Percentiles rank a stretch among this genome's conserved stretches.
Conservation (phyloP, 2,888 invertebrate genomes). For the Mamestra brassicae region DNA sequence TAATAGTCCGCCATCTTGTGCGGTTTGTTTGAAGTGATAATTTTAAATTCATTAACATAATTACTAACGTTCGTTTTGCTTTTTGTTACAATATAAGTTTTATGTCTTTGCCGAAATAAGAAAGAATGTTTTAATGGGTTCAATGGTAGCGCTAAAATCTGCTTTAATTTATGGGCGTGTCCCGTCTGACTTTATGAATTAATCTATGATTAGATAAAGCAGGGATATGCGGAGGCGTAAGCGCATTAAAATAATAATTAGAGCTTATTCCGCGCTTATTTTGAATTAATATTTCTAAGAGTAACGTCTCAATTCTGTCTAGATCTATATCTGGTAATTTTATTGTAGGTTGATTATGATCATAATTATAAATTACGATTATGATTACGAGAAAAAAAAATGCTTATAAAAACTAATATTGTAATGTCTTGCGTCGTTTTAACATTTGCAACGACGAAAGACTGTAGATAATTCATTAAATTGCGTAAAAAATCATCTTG, state of each 20-base stretch:
- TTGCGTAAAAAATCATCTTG: too few relatives aligned
- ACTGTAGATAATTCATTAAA: too few relatives aligned
- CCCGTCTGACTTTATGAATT: slow-evolving; percentile 56
- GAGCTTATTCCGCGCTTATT: slow-evolving; percentile 42
- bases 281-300: slow-evolving; percentile 48
- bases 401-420: neutral
- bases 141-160: slow-evolving; percentile 61
- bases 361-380: slow-evolving; percentile 2
- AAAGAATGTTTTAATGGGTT: slow-evolving; percentile 64
- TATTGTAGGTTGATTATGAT: slow-evolving; percentile 28
- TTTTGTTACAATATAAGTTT: slow-evolving; percentile 55
- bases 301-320: slow-evolving; percentile 53
- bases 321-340: slow-evolving; percentile 33
- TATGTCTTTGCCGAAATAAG: slow-evolving; percentile 66
- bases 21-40: slow-evolving; percentile 69
- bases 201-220: slow-evolving; percentile 58
- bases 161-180: slow-evolving; percentile 63
- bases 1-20: slow-evolving; percentile 62
- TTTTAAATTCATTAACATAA: slow-evolving; percentile 69
- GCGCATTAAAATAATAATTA: slow-evolving; percentile 53
- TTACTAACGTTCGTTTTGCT: slow-evolving; percentile 57
- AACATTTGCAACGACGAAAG: neutral
- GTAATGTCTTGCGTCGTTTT: neutral
- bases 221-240: slow-evolving; percentile 46
- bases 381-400: neutral